phyloP scores from a whole-genome alignment of 2,113 vertebrate genomes.

The Falco punctatus region DNA sequence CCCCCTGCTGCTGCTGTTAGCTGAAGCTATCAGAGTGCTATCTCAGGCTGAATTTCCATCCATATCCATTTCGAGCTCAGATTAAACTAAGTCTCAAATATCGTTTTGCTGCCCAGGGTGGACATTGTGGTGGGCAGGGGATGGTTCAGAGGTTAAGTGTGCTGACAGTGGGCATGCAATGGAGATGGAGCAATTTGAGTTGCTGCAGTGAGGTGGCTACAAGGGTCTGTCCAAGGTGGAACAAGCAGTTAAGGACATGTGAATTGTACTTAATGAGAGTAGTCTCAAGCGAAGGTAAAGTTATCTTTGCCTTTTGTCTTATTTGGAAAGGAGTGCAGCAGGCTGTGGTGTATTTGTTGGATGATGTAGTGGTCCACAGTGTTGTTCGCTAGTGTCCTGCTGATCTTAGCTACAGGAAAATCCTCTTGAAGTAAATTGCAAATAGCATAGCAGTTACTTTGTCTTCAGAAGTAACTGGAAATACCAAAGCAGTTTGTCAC shows the following conservation, averaged over 20 bases:
- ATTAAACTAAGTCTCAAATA: neutral
- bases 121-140: neutral
- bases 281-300: neutral
- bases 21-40: neutral
- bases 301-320: neutral
- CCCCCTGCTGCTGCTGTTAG: neutral
- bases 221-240: neutral
- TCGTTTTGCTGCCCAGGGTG: neutral
- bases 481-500: neutral
- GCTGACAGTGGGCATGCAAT: neutral
- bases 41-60: neutral
- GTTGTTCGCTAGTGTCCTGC: neutral
- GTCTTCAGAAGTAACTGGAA: neutral
- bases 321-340: neutral
- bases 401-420: neutral
- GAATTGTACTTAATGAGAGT: neutral
- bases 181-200: neutral
- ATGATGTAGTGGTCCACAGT: neutral
- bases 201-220: neutral
- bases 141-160: neutral
- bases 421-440: neutral
- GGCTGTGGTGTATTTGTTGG: neutral
- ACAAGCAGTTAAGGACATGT: neutral
- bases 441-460: neutral
- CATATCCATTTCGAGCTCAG: neutral